These are phyloP conservation scores for Chelonus insularis DNA, from an alignment of 1,140 invertebrate genomes.

Conservation along the genomic window DNA sequence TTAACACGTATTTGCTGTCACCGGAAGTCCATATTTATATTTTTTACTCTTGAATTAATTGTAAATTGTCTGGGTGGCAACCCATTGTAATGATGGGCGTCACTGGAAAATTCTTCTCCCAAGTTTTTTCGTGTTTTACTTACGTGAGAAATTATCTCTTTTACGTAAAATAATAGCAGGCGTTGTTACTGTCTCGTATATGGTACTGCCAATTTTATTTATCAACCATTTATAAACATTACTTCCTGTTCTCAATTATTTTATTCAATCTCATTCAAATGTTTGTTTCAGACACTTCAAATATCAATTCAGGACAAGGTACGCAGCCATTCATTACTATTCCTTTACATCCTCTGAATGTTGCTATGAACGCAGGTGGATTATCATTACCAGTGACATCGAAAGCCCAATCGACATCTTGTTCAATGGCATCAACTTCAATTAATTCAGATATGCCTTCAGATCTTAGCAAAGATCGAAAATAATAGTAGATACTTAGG, in stretches of 20 bases:
- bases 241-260: not conserved
- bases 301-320: conserved; percentile 46
- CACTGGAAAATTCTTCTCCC: not conserved
- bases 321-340: conserved; percentile 57
- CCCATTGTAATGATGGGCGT: conserved; percentile 20
- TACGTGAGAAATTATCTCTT: not conserved
- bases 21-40: conserved; percentile 25
- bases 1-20: conserved; percentile 21
- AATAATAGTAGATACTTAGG: conserved; percentile 34
- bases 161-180: conserved; percentile 1
- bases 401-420: conserved; percentile 44
- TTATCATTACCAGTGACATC: conserved; percentile 49
- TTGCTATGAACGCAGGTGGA: conserved; percentile 53
- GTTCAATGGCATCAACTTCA: conserved; percentile 41
- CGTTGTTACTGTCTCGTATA: not conserved
- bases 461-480: conserved; percentile 53
- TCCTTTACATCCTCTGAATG: conserved; percentile 53
- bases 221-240: not conserved
- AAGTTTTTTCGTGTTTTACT: not conserved
- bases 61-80: conserved; percentile 17
- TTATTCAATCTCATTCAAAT: conserved; percentile 32
- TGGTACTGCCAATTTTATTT: not conserved
- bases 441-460: conserved; percentile 48
- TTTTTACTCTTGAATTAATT: conserved; percentile 17
- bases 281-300: conserved; percentile 41